Percentiles rank a stretch among this genome's conserved stretches.
These are phyloP conservation scores for Phalloptychus januarius DNA, from an alignment of 2,797 vertebrate species.

Conservation along the genomic window DNA sequence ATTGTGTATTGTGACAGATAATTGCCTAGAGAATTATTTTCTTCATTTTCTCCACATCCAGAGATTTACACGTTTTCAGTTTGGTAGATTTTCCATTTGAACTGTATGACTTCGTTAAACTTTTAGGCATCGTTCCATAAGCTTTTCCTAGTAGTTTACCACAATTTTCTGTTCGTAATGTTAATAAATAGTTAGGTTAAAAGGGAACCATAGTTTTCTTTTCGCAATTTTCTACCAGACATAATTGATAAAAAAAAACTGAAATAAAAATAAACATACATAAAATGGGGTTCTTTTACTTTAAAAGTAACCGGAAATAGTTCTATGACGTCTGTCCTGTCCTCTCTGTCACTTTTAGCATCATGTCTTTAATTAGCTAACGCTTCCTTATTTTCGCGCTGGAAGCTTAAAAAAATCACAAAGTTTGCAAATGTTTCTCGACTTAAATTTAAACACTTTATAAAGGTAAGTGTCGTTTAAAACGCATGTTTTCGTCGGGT, in stretches of 20 bases:
- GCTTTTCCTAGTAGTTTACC: background rate
- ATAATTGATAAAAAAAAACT: background rate
- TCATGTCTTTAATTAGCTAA: conserved; percentile 20
- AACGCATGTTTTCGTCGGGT: background rate
- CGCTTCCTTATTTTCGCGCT: background rate
- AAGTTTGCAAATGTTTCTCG: background rate
- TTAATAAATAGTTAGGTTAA: background rate
- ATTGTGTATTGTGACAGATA: too few species aligned
- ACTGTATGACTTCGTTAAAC: background rate
- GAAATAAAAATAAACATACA: background rate
- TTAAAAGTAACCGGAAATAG: conserved; percentile 29
- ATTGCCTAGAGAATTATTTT: background rate
- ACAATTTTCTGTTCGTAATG: background rate
- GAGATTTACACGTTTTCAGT: too few species aligned
- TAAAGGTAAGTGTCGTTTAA: conserved; percentile 47
- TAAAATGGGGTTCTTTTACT: conserved; percentile 2
- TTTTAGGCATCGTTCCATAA: background rate
- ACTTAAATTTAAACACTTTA: background rate
- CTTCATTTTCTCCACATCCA: background rate
- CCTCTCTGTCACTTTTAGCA: conserved; percentile 12
- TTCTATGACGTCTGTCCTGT: conserved; percentile 1
- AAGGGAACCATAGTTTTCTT: background rate
- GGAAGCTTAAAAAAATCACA: background rate
- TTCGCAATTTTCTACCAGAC: background rate
- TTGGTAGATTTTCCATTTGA: background rate